Conservation (phyloP, 1,140 invertebrate genomes). For the Nephila pilipes region DNA sequence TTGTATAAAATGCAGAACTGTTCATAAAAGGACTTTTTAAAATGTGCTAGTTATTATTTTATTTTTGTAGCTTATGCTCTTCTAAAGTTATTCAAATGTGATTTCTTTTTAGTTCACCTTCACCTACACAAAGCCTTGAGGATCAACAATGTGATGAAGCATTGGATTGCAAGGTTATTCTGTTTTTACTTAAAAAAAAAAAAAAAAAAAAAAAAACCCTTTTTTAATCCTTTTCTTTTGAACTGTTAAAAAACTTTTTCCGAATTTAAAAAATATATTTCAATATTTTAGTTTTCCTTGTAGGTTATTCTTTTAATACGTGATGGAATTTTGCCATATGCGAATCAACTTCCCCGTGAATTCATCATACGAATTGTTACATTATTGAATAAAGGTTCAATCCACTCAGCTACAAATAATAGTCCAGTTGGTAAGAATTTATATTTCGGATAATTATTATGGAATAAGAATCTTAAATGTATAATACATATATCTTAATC, state of each 20-base stretch:
- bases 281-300: slow-evolving; percentile 75
- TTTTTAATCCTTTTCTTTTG: too few species aligned
- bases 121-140: slow-evolving; percentile 87
- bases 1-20: too few species aligned
- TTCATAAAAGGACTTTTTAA: neutral
- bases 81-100: neutral
- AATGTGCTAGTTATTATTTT: neutral
- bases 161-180: slow-evolving; percentile 87
- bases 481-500: too few species aligned
- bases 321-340: slow-evolving; percentile 92
- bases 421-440: slow-evolving; percentile 65
- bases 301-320: slow-evolving; percentile 92
- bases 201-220: too few species aligned
- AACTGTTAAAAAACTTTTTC: too few species aligned
- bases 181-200: slow-evolving; percentile 84
- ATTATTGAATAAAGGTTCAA: slow-evolving; percentile 95
- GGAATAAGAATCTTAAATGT: too few species aligned
- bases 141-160: slow-evolving; percentile 92
- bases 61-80: neutral
- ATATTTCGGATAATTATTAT: neutral
- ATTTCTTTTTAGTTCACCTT: slow-evolving; percentile 82
- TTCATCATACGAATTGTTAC: slow-evolving; percentile 94
- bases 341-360: slow-evolving; percentile 89
- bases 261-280: neutral
- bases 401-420: slow-evolving; percentile 89